phyloP scores from a whole-genome alignment of 2,888 invertebrate species.

The Ectobius pallidus region DNA sequence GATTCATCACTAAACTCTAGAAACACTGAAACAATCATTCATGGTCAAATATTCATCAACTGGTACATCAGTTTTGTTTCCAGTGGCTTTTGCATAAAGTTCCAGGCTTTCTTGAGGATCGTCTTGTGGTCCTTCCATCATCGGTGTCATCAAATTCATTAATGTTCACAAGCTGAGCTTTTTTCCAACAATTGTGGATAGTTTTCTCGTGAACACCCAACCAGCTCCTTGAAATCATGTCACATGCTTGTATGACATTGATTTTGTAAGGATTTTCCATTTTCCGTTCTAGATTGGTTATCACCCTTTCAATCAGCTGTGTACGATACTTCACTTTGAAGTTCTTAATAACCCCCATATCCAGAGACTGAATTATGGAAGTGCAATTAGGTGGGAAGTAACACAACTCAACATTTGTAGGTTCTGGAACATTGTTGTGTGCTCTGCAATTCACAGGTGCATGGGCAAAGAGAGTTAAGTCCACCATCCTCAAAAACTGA shows the following conservation, averaged over 20 bases:
- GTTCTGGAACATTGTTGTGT: background rate
- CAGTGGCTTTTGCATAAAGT: background rate
- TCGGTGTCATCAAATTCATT: background rate
- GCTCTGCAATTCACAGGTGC: too few relatives aligned
- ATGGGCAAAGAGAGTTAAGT: too few relatives aligned
- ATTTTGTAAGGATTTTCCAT: background rate
- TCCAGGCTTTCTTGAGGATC: background rate
- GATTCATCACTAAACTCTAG: too few relatives aligned
- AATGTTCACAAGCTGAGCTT: background rate
- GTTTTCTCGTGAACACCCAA: background rate
- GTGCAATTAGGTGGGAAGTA: conserved; percentile 23
- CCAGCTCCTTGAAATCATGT: background rate
- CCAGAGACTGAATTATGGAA: background rate
- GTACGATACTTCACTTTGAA: background rate
- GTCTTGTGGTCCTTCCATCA: background rate
- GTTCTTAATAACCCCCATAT: background rate
- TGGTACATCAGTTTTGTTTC: background rate
- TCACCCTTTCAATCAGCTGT: background rate
- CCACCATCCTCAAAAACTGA: too few relatives aligned
- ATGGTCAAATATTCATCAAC: background rate
- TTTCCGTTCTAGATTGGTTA: background rate
- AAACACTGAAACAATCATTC: background rate
- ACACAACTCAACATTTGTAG: conserved; percentile 7
- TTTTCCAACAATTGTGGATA: background rate
- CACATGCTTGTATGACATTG: background rate